A percentile compares a stretch with the other conserved stretches of the same genome.
phyloP scores from a whole-genome alignment of 2,113 vertebrate species.

The Carassius auratus region DNA sequence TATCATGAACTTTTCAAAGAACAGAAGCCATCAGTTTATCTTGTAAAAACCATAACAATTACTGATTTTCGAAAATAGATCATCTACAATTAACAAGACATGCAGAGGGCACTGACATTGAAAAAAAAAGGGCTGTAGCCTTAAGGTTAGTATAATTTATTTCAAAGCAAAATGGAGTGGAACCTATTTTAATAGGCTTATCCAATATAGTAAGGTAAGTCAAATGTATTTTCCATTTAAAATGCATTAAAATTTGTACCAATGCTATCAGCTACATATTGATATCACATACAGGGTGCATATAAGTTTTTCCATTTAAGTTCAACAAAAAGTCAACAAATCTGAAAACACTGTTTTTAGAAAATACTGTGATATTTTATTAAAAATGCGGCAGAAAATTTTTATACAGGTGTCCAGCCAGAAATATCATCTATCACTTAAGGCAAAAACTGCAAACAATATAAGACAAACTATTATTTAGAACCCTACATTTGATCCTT shows the following conservation, averaged over 20 bases:
- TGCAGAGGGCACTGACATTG: not conserved
- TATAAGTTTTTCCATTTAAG: not conserved
- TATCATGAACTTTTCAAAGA: conserved; percentile 38
- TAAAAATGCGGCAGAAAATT: conserved; percentile 98
- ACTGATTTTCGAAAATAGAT: not conserved
- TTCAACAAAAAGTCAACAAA: not conserved
- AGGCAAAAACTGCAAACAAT: conserved; percentile 92
- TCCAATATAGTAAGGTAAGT: not conserved
- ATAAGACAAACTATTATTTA: conserved; percentile 80
- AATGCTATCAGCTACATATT: not conserved
- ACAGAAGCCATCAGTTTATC: not conserved
- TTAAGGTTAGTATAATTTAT: not conserved
- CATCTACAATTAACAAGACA: not conserved
- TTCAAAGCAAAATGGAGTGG: not conserved
- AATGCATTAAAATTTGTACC: not conserved
- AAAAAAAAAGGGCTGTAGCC: not conserved
- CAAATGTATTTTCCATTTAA: not conserved
- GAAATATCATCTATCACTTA: conserved; percentile 95
- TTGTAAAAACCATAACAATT: not conserved
- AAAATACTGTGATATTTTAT: conserved; percentile 99
- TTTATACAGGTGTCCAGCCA: conserved; percentile 97
- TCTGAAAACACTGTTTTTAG: conserved; percentile 78
- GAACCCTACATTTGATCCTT: conserved; percentile 80
- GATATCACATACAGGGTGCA: not conserved
- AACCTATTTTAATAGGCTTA: not conserved